phyloP scores from a whole-genome alignment of 2,113 vertebrate genomes.

The Engraulis encrasicolus region DNA sequence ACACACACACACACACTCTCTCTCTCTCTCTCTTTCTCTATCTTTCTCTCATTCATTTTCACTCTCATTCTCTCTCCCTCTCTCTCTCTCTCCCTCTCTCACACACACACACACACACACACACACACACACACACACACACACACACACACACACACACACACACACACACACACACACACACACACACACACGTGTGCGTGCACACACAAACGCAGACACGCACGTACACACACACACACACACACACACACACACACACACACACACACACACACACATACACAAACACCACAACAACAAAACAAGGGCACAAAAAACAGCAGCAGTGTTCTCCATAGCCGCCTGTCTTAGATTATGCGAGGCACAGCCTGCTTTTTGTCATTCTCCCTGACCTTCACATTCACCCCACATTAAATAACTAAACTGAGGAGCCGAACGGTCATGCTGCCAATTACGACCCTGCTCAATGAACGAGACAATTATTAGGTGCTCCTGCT shows the following conservation, averaged over 20 bases:
- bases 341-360: not conserved
- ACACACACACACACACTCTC: not conserved
- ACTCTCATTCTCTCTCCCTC: no score
- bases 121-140: no score
- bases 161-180: not conserved
- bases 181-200: not conserved
- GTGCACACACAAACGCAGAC: not conserved
- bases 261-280: not conserved
- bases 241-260: not conserved
- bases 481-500: constrained; percentile 19
- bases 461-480: not conserved
- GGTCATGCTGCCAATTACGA: constrained; percentile 13
- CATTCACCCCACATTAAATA: constrained; percentile 15
- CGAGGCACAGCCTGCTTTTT: not conserved
- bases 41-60: no score
- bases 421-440: constrained; percentile 7
- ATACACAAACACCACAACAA: not conserved
- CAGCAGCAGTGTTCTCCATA: not conserved
- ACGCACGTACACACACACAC: not conserved
- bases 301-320: not conserved
- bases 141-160: no score
- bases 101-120: no score
- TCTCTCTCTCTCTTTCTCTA: no score
- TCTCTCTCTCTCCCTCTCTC: no score
- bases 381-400: constrained; percentile 14